Evolutionary conservation across 2,888 invertebrate genomes (phyloP), one percentile per base, ranked within the genome.

Genomic region (Sesia bembeciformis): DNA sequence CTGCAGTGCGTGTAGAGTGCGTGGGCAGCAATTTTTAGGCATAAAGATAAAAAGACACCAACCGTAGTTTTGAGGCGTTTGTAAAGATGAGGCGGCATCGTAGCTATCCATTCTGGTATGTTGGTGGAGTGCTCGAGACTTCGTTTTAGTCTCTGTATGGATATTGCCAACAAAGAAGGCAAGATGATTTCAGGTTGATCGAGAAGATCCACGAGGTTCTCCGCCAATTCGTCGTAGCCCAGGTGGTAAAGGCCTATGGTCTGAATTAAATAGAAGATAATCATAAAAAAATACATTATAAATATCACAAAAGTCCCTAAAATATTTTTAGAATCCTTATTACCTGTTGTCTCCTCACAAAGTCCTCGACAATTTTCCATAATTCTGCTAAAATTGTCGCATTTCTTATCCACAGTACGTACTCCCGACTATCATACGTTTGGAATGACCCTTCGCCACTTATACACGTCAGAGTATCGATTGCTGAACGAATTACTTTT

Each of bases 311-410:
- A 8, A 7, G 43, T 8, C 8, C 43, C 7, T 3, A 7, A 8
- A 8, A 8, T 5, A 5, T 46, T 4, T 46, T 46, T 42, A 42
- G n/a, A n/a, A 43, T 43, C 1, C 23, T 46, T 8, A 8, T 91
- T 91, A 95, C 94, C 90, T 97, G 95, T 78, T 95, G 94, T 54
- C 95, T 91, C 61, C 93, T 91, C 49, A 98, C 84, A 52, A 92
- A 91, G 68, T 96, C 95, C 8, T 90, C 84, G 61, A 95, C 93
- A 54, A 97, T 83, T 60, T 93, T 92, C 96, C 97, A 97, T 54
- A 94, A 91, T 40, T 92, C 91, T 0, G 95, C 94, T 53, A 97
- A 77, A 5, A 91, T 87, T 50, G 92, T 86, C 54, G 96, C 93
- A 64, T 93, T 93, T 54, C 92, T 90, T 81, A 96, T 94, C 95